phyloP scores from a whole-genome alignment of 35 echinoderm and acorn worm genomes.

The Eucidaris tribuloides region DNA sequence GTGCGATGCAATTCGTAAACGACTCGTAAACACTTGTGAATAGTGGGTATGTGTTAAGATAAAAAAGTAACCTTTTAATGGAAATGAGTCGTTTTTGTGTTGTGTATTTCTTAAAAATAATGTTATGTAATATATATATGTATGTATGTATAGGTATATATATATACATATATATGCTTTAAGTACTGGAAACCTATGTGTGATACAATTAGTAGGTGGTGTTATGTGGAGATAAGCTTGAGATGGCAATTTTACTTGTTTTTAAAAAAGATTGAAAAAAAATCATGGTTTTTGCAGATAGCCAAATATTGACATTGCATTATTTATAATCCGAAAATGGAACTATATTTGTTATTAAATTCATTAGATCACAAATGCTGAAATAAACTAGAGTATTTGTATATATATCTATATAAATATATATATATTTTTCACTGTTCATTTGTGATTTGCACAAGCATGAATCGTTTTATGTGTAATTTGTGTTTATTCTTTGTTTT shows the following conservation, averaged over 20 bases:
- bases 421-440: neutral
- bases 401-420: constrained; percentile 28
- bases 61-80: too few species aligned
- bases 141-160: neutral
- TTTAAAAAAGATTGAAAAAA: neutral
- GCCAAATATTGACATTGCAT: constrained; percentile 35
- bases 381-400: constrained; percentile 34
- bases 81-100: too few species aligned
- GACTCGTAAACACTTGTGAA: too few species aligned
- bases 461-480: neutral
- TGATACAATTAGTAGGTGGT: neutral
- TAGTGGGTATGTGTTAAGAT: too few species aligned
- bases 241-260: neutral
- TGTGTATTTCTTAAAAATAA: too few species aligned
- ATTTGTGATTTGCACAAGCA: too few species aligned
- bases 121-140: neutral
- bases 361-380: constrained; percentile 36
- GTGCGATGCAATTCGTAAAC: too few species aligned
- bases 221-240: neutral
- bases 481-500: neutral
- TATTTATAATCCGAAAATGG: constrained; percentile 28
- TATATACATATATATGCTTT: neutral
- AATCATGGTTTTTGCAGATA: neutral
- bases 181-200: neutral
- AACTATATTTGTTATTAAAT: constrained; percentile 35